Evolutionary conservation across 1,140 invertebrate genomes (phyloP).

Genomic region (Drosophila tropicalis): DNA sequence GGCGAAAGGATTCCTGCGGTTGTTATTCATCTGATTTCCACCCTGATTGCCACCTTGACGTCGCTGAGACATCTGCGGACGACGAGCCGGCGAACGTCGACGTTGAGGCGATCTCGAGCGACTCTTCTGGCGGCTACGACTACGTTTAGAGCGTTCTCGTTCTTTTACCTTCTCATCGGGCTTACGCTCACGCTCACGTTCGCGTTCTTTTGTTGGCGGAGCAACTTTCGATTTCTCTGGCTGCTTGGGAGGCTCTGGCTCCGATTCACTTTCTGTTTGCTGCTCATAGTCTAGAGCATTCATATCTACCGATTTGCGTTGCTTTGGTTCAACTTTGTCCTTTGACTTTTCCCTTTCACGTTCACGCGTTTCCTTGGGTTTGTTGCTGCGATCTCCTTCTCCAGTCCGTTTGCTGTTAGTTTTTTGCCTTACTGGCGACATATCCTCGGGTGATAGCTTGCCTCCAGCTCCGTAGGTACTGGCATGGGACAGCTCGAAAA

Average conservation of each 20-base stretch:
- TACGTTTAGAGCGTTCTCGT: slow-evolving; percentile 41
- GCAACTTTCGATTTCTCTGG: slow-evolving; percentile 27
- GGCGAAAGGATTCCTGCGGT: slow-evolving; percentile 68
- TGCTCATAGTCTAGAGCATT: slow-evolving; percentile 82
- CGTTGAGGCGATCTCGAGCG: slow-evolving; percentile 50
- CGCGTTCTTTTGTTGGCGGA: slow-evolving; percentile 22
- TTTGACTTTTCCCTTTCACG: slow-evolving; percentile 55
- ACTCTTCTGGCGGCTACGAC: slow-evolving; percentile 46
- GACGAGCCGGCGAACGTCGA: slow-evolving; percentile 58
- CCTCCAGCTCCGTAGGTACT: slow-evolving; percentile 74
- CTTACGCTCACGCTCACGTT: slow-evolving; percentile 25
- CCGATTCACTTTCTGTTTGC: slow-evolving; percentile 70
- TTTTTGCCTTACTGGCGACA: slow-evolving; percentile 36
- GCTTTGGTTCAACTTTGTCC: slow-evolving; percentile 41
- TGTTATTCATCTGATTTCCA: slow-evolving; percentile 41
- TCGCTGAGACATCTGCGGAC: slow-evolving; percentile 52
- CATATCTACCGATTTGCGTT: slow-evolving; percentile 75
- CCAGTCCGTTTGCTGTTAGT: slow-evolving; percentile 38
- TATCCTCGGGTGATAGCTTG: slow-evolving; percentile 61
- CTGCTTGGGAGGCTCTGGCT: slow-evolving; percentile 40
- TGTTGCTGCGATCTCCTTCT: slow-evolving; percentile 37
- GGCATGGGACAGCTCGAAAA: slow-evolving; percentile 79
- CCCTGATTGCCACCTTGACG: slow-evolving; percentile 29
- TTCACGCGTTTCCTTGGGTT: slow-evolving; percentile 49
- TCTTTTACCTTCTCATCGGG: slow-evolving; percentile 36